Base-by-base conservation (phyloP, 2,797 vertebrate species). In the Notoglanidium macrostoma region DNA sequence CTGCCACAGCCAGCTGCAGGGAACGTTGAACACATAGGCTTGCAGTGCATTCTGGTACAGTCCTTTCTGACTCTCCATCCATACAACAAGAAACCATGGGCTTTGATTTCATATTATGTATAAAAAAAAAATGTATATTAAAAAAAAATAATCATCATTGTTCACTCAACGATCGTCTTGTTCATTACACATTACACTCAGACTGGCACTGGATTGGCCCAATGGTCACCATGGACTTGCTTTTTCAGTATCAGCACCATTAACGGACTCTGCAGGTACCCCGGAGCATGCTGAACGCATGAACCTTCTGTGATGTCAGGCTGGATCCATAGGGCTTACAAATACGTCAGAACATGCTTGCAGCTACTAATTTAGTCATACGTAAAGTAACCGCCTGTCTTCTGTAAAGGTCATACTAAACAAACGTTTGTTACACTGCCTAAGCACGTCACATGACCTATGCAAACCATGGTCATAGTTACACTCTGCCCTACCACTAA, bases 1-100 rank as follows among this genome's bases (percentile, higher is more conserved):
- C 87, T 84, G 87, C 84, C 80, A 44, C 49, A 73, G 70, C 81
- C 87, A 65, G 40, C 15, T 19, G 26, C 51, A 73, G 68, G 32
- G 8, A 26, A 11, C 44, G 19, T 5, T 46, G 26, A 32, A 29
- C 35, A 10, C 57, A 10, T 23, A n/a, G 57, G 35, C 78, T 5
- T 49, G 26, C 44, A 40, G 68, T 49, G 59, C 32, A 46, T 23
- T 73, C 44, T 65, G 29, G 12, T 74, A 23, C 59, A 76, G 70
- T 23, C 10, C 80, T 54, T 59, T 46, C 57, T 15, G 32, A 32
- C 5, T 51, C 17, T 54, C 32, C 26, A 7, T 21, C 21, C 59
- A 44, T 44, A 17, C 23, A 57, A 11, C 65, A 83, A 40, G 57
- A n/a, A 40, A 67, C 17, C 65, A 44, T 65, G 44, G 44, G 46